These are phyloP conservation scores for Bacillus rossius DNA, from an alignment of 1,140 invertebrate species.

Conservation along the genomic window DNA sequence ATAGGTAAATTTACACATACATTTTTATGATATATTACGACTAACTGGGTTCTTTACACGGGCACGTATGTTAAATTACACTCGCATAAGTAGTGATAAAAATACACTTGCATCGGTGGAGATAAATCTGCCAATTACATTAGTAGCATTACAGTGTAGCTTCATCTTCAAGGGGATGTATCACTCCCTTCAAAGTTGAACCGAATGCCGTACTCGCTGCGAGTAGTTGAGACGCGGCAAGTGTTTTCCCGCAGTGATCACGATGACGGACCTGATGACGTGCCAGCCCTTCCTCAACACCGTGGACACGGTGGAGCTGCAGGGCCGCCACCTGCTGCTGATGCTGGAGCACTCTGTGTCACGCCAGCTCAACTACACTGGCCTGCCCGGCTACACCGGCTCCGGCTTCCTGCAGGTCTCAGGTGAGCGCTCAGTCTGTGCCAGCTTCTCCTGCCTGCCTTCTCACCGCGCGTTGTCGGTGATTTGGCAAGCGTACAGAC, in stretches of 20 bases:
- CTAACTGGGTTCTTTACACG: too few relatives aligned
- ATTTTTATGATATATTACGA: too few relatives aligned
- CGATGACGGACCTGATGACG: conserved; percentile 57
- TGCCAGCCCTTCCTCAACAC: conserved; percentile 66
- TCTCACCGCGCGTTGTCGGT: conserved; percentile 20
- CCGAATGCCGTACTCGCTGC: neutral
- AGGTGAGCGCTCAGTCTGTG: conserved; percentile 27
- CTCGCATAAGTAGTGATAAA: too few relatives aligned
- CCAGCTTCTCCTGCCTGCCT: conserved; percentile 24
- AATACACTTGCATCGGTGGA: too few relatives aligned
- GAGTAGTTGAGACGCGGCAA: neutral
- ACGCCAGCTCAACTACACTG: conserved; percentile 14
- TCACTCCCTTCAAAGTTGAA: too few relatives aligned
- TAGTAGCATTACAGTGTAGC: too few relatives aligned
- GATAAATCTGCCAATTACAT: too few relatives aligned
- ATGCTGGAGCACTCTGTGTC: conserved; percentile 54
- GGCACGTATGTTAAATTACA: too few relatives aligned
- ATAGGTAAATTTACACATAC: too few relatives aligned
- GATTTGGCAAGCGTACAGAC: too few relatives aligned
- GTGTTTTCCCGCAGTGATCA: conserved; percentile 47
- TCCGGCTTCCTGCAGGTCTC: conserved; percentile 55
- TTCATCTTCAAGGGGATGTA: too few relatives aligned
- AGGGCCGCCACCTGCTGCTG: conserved; percentile 52
- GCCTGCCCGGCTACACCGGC: conserved; percentile 43
- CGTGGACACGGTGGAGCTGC: conserved; percentile 57